Base-by-base conservation (phyloP, 23 tunicate genomes). In the Ascidia mentula region DNA sequence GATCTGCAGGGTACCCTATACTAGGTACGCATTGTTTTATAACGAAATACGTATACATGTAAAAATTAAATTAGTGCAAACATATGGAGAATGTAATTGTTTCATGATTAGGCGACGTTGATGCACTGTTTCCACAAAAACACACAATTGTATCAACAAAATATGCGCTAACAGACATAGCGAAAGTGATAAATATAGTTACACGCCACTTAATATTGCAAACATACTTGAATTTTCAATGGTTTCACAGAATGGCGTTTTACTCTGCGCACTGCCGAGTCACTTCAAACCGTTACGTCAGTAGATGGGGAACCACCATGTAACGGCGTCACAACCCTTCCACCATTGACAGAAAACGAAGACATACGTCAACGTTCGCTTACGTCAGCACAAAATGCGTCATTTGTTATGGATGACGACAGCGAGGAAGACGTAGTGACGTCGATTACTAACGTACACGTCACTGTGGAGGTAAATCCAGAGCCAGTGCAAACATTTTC, bases 301-400 rank as follows among this genome's bases (percentile, higher is more conserved):
- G 65, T 5, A 53, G 65, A 6, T 53, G 65, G 65, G 2, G 65
- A 53, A 53, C 28, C 13, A 5, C 24, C 65, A 28, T 53, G 28
- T 1, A 53, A 53, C 24, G 65, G 65, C 12, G 13, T 53, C 65
- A 9, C 12, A 3, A 9, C 65, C 1, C 13, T 6, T 20, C 65
- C 28, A 20, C 65, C 28, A 53, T 28, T 26, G 22, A 20, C 65
- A 3, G 24, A 28, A 53, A 53, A 28, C 65, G 65, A 53, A 26
- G 65, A 53, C 13, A 6, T 20, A 53, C 65, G 65, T 53, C 65
- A 53, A 5, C 65, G 65, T 53, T 53, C 65, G 24, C 65, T 53
- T 35, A 37, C 78, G 37, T 38, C 78, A 74, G 78, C 78, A 31
- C 38, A 74, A 36, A 74, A 74, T 46, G 78, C 78, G 53, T 74